Evolutionary conservation across 2,888 invertebrate genomes (phyloP).

Genomic region (Drosophila glabriapex): DNA sequence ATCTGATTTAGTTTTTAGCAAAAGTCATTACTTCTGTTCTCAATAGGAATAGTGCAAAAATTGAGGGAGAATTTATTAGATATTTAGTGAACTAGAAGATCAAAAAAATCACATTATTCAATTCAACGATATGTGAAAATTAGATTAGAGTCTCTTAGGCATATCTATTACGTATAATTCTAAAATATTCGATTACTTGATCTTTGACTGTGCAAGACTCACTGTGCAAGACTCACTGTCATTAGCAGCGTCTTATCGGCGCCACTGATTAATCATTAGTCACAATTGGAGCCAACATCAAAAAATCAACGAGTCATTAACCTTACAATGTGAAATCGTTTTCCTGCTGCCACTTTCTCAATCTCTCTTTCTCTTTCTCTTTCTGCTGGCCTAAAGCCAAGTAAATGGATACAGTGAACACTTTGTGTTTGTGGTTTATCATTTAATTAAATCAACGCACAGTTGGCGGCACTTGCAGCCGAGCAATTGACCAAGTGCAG

Average conservation of each 20-base stretch:
- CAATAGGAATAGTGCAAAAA: background rate
- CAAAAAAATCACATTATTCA: background rate
- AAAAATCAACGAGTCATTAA: conserved; percentile 23
- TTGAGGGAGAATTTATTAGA: background rate
- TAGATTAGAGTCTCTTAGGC: background rate
- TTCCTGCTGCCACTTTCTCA: background rate
- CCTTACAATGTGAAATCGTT: conserved; percentile 4
- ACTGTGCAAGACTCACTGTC: background rate
- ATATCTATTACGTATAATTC: background rate
- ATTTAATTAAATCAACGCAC: conserved; percentile 34
- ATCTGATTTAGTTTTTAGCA: background rate
- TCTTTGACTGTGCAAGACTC: background rate
- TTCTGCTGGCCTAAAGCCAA: conserved; percentile 8
- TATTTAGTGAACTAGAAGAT: background rate
- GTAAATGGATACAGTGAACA: background rate
- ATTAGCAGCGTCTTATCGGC: conserved; percentile 30
- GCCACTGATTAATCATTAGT: conserved; percentile 36
- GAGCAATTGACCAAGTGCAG: background rate
- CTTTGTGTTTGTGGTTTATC: conserved; percentile 14
- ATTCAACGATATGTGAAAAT: too few species aligned
- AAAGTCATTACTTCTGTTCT: background rate
- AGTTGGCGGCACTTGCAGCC: conserved; percentile 7
- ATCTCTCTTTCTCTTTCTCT: background rate
- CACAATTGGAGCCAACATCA: background rate
- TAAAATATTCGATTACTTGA: background rate